These are phyloP conservation scores for Dinothrombium tinctorium DNA, from an alignment of 1,140 invertebrate genomes.

Conservation along the genomic window DNA sequence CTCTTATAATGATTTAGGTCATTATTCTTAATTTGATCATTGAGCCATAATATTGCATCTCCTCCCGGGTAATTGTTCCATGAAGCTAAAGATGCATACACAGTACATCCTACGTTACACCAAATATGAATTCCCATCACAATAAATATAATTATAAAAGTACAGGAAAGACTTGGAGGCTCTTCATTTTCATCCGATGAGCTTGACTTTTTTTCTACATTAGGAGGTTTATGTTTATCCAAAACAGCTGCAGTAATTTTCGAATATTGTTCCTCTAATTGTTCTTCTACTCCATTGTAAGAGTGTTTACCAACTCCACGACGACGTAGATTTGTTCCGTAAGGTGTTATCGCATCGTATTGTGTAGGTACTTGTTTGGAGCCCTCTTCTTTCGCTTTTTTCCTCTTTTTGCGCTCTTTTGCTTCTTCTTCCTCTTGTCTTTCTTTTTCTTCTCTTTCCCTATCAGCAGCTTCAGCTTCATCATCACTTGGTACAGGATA, in stretches of 20 bases:
- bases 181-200: neutral
- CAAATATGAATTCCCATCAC: constrained; percentile 4
- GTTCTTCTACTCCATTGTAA: neutral
- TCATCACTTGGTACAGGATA: neutral
- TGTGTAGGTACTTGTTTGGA: neutral
- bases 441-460: neutral
- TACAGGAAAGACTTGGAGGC: neutral
- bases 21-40: neutral
- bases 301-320: neutral
- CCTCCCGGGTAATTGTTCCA: constrained; percentile 12
- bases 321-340: neutral
- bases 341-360: neutral
- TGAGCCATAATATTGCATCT: constrained; percentile 1
- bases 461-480: neutral
- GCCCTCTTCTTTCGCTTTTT: neutral
- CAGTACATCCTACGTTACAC: neutral
- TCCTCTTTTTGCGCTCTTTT: neutral
- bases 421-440: neutral
- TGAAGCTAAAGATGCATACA: constrained; percentile 4
- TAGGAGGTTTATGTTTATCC: neutral
- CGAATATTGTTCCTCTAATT: constrained; percentile 2
- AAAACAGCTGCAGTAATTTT: neutral
- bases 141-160: neutral
- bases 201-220: neutral
- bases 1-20: neutral